phyloP scores from a whole-genome alignment of 92 coral and sea anemone genomes.

The Pocillopora meandrina region DNA sequence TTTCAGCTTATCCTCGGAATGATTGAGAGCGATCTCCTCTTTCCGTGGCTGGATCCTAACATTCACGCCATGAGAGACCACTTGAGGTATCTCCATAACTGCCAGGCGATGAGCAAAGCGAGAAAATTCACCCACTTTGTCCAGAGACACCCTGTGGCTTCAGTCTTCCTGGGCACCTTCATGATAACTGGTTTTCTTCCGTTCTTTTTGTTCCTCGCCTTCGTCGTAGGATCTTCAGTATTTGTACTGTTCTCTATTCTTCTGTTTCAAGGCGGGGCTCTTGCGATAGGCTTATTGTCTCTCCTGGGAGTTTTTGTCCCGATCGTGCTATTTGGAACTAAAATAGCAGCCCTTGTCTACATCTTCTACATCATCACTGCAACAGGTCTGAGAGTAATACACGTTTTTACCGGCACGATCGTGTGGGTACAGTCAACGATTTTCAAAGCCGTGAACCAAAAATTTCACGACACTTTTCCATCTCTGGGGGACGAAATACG shows the following conservation, averaged over 20 bases:
- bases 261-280: slow-evolving; percentile 46
- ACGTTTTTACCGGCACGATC: slow-evolving; percentile 11
- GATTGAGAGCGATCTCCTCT: slow-evolving; percentile 44
- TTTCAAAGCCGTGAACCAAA: background rate
- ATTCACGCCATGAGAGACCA: slow-evolving; percentile 23
- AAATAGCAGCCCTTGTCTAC: slow-evolving; percentile 26
- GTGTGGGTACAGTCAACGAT: slow-evolving; percentile 9
- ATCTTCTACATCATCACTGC: slow-evolving; percentile 27
- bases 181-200: slow-evolving; percentile 41
- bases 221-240: slow-evolving; percentile 42
- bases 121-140: slow-evolving; percentile 22
- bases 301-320: slow-evolving; percentile 44
- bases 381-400: slow-evolving; percentile 5
- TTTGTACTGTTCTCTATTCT: slow-evolving; percentile 36
- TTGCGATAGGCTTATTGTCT: slow-evolving; percentile 30
- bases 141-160: slow-evolving; percentile 44
- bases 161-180: slow-evolving; percentile 36
- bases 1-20: slow-evolving; percentile 10
- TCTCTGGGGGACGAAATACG: slow-evolving; percentile 29
- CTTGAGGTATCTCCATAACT: slow-evolving; percentile 13
- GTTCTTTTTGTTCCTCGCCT: slow-evolving; percentile 41
- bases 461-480: slow-evolving; percentile 18
- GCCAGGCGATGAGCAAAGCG: slow-evolving; percentile 29
- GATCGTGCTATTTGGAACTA: slow-evolving; percentile 41
- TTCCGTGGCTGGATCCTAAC: slow-evolving; percentile 37